Conservation (phyloP, 2,113 vertebrate genomes). For the Sorex fumeus region DNA sequence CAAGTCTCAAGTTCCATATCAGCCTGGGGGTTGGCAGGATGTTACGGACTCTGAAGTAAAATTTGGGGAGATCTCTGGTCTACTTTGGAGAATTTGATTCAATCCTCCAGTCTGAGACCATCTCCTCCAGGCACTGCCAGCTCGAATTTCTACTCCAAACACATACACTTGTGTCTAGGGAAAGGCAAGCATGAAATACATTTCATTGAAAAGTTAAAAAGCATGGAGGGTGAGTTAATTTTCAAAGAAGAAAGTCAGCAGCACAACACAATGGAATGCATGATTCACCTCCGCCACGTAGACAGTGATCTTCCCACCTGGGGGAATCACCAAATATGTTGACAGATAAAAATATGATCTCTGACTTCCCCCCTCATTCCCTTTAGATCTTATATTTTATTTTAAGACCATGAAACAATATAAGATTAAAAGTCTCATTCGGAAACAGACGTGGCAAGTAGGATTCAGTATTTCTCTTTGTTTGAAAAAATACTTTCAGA, state of each 20-base stretch:
- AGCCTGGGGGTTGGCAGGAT: not conserved
- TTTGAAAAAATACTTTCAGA: conserved; percentile 43
- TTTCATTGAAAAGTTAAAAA: not conserved
- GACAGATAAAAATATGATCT: conserved; percentile 51
- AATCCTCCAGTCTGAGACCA: not conserved
- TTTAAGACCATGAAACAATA: conserved; percentile 65
- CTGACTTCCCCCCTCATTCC: not conserved
- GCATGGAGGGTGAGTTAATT: conserved; percentile 58
- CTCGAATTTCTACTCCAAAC: conserved; percentile 61
- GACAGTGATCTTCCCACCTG: conserved; percentile 55
- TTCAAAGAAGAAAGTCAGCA: not conserved
- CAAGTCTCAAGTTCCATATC: not conserved
- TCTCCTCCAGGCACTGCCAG: not conserved
- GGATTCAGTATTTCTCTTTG: not conserved
- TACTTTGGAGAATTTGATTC: not conserved
- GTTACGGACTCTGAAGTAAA: not conserved
- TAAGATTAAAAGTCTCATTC: conserved; percentile 58
- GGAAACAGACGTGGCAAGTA: conserved; percentile 42
- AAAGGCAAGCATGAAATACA: conserved; percentile 48
- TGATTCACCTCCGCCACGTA: not conserved
- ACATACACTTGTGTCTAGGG: conserved; percentile 25
- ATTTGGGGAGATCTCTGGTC: not conserved
- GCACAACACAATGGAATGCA: not conserved
- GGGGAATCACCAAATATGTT: conserved; percentile 19
- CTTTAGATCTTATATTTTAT: conserved; percentile 66